These are phyloP conservation scores for rat (Rattus norvegicus) DNA, from an alignment of 2,113 vertebrate genomes.

Conservation along the genomic window DNA sequence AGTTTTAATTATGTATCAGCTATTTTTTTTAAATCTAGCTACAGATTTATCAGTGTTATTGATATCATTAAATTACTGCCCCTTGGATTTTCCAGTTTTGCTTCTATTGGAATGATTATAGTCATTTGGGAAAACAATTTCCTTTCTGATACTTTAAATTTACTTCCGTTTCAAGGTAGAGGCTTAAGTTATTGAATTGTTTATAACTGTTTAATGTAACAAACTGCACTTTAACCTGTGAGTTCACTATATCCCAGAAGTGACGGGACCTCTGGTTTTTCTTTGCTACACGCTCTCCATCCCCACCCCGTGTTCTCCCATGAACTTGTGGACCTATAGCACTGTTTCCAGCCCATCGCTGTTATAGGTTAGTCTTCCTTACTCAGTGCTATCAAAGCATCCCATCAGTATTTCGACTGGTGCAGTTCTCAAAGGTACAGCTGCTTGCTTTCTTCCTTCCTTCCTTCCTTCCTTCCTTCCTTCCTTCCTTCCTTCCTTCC, in stretches of 20 bases:
- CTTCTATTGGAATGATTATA: neutral
- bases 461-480: no score
- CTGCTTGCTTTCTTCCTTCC: neutral
- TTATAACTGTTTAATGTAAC: neutral
- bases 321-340: neutral
- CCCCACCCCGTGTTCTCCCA: neutral
- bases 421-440: neutral
- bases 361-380: neutral
- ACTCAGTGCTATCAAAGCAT: neutral
- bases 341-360: neutral
- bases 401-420: neutral
- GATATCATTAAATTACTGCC: neutral
- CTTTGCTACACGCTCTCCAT: neutral
- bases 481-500: no score
- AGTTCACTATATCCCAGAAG: neutral
- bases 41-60: neutral
- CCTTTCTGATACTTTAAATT: neutral
- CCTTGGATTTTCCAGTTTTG: constrained; percentile 11
- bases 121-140: neutral
- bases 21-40: neutral
- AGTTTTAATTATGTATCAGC: neutral
- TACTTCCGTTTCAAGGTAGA: neutral
- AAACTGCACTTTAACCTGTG: neutral
- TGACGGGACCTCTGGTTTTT: neutral
- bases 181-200: neutral